Evolutionary conservation across 1,140 invertebrate genomes (phyloP).

Genomic region (Pentalonia nigronervosa): DNA sequence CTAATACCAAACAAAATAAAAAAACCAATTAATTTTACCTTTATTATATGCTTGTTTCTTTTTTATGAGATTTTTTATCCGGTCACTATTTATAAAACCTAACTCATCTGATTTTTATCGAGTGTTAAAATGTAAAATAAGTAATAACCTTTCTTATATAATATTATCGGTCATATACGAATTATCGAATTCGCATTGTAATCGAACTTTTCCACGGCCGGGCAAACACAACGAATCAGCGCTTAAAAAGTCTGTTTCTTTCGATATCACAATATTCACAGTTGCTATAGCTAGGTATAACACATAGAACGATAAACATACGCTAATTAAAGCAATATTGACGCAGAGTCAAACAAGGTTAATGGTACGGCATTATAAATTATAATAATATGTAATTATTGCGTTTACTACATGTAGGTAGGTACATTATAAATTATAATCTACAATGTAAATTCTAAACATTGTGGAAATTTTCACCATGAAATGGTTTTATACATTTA

Average conservation of each 20-base stretch:
- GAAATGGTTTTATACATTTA: background rate
- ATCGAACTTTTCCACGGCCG: background rate
- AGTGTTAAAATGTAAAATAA: background rate
- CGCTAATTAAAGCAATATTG: background rate
- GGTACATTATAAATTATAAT: too few species aligned
- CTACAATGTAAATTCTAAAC: too few species aligned
- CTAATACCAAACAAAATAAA: too few species aligned
- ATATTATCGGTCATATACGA: background rate
- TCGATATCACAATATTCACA: background rate
- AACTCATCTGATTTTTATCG: too few species aligned
- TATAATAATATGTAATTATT: background rate
- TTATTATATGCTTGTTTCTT: too few species aligned
- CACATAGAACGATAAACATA: background rate
- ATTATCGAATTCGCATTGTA: background rate
- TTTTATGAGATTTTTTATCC: too few species aligned
- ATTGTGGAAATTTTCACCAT: background rate
- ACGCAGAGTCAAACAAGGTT: background rate
- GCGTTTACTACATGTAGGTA: background rate
- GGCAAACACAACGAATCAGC: background rate
- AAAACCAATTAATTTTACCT: too few species aligned
- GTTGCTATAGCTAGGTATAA: background rate
- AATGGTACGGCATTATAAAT: background rate
- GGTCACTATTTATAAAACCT: too few species aligned
- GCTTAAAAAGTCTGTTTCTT: background rate
- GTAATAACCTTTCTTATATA: background rate